A percentile compares a stretch with the other conserved stretches of the same genome.
These are phyloP conservation scores for Nymphicus hollandicus DNA, from an alignment of 2,113 vertebrate genomes.

Conservation along the genomic window DNA sequence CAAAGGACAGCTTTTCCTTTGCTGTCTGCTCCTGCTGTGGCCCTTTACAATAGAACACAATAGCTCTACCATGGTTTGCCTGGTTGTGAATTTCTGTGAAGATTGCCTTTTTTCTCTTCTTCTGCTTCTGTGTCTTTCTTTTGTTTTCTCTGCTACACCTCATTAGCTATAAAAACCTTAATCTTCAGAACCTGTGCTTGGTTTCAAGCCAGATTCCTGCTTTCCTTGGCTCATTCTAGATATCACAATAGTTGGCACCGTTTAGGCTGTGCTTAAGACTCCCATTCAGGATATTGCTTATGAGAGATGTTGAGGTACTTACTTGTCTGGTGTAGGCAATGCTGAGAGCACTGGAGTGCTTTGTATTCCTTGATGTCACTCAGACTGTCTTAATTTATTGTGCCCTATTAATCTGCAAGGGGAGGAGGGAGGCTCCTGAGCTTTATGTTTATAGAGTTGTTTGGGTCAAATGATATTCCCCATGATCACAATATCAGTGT, in stretches of 20 bases:
- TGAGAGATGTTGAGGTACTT: not conserved
- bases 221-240: conserved; percentile 6
- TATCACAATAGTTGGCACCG: conserved; percentile 21
- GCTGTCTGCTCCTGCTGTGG: not conserved
- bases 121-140: not conserved
- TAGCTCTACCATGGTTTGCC: not conserved
- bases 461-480: not conserved
- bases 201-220: conserved; percentile 34
- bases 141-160: not conserved
- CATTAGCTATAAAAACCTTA: conserved; percentile 31
- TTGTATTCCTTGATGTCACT: not conserved
- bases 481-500: not conserved
- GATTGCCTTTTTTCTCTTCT: not conserved
- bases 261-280: not conserved
- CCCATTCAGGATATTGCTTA: not conserved
- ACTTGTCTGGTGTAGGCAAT: not conserved
- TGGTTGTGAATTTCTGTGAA: not conserved
- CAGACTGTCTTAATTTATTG: not conserved
- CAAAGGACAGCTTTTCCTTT: not conserved
- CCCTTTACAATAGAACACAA: not conserved
- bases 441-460: not conserved
- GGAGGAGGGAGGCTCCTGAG: not conserved
- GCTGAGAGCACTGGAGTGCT: not conserved
- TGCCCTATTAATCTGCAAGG: not conserved
- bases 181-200: conserved; percentile 33